A percentile compares a stretch with the other conserved stretches of the same genome.
These are phyloP conservation scores for Pocillopora grandis DNA, from an alignment of 92 coral and sea anemone genomes.

Conservation along the genomic window DNA sequence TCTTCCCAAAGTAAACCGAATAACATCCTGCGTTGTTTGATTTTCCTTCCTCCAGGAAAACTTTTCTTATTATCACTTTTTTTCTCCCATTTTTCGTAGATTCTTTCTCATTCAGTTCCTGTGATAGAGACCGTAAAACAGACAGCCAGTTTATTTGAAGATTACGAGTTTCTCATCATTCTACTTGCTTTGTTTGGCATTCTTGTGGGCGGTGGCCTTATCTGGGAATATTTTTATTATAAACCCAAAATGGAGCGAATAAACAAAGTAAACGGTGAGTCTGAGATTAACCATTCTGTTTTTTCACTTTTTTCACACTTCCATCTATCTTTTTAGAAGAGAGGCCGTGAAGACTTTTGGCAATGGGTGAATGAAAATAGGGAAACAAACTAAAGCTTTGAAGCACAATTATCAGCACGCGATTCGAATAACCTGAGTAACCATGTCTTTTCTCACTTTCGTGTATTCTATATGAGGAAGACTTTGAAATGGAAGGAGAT, in stretches of 20 bases:
- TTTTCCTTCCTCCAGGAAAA: too few relatives aligned
- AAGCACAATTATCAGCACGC: background rate
- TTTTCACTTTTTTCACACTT: too few relatives aligned
- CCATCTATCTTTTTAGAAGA: too few relatives aligned
- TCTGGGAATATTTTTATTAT: constrained; percentile 92
- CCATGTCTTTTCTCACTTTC: background rate
- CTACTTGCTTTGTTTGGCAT: constrained; percentile 85
- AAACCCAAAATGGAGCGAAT: constrained; percentile 56
- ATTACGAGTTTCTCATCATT: constrained; percentile 84
- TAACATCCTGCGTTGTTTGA: too few relatives aligned
- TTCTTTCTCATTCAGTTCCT: constrained; percentile 51
- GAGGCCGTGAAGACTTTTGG: background rate
- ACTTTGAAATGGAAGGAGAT: constrained; percentile 44
- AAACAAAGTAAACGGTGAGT: constrained; percentile 49
- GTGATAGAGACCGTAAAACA: constrained; percentile 15
- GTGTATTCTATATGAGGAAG: background rate
- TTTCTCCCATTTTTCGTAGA: constrained; percentile 38
- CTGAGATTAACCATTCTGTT: background rate
- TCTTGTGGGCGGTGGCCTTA: constrained; percentile 66
- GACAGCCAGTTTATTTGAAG: constrained; percentile 78
- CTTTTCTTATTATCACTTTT: too few relatives aligned
- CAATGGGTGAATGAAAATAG: background rate
- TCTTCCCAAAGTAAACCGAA: too few relatives aligned
- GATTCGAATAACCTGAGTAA: background rate
- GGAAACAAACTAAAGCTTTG: background rate